phyloP scores from a whole-genome alignment of 2,797 vertebrate species.

The Pipistrellus nathusii region DNA sequence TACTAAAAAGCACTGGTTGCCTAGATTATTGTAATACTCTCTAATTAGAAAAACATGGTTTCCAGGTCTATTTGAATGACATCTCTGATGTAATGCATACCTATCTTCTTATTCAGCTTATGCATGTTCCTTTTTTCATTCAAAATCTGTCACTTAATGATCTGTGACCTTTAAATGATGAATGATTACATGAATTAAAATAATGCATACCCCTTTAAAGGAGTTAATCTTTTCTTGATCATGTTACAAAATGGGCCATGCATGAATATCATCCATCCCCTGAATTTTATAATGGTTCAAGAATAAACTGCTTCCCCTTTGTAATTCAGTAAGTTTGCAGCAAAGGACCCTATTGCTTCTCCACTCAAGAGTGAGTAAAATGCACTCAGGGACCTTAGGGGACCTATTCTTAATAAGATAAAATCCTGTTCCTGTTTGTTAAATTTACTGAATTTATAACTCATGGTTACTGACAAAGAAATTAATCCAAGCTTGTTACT shows the following conservation, averaged over 20 bases:
- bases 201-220: not conserved
- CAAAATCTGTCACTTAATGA: constrained; percentile 61
- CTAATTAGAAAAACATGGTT: constrained; percentile 53
- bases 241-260: constrained; percentile 46
- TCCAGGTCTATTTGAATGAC: constrained; percentile 49
- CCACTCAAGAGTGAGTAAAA: constrained; percentile 48
- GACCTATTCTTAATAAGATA: constrained; percentile 39
- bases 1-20: constrained; percentile 9
- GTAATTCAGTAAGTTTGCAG: constrained; percentile 52
- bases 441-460: constrained; percentile 62
- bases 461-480: constrained; percentile 37
- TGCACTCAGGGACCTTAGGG: constrained; percentile 24
- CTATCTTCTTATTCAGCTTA: constrained; percentile 53
- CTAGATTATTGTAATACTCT: not conserved
- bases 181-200: constrained; percentile 63
- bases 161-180: constrained; percentile 36
- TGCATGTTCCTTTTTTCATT: constrained; percentile 4
- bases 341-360: constrained; percentile 21
- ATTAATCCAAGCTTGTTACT: constrained; percentile 51
- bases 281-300: constrained; percentile 53
- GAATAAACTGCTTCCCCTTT: constrained; percentile 36
- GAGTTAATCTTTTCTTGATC: constrained; percentile 52
- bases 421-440: constrained; percentile 5
- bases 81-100: constrained; percentile 53
- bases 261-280: not conserved